Conservation (phyloP, 2,888 invertebrate genomes). For the Hyppa rectilinea region DNA sequence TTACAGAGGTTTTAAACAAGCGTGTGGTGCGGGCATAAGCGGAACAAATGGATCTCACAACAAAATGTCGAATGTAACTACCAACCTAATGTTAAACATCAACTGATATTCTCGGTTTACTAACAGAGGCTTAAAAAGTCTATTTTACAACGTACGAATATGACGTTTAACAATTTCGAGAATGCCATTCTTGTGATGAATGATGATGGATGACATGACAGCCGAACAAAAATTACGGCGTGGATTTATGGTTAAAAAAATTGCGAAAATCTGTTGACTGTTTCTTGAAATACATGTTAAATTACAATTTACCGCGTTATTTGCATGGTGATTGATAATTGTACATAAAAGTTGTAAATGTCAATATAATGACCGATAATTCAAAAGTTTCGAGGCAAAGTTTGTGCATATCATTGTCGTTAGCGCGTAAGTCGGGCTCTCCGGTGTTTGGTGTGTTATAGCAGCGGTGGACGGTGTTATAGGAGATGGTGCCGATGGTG, state of each 20-base stretch:
- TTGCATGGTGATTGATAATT: constrained; percentile 68
- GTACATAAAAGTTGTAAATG: constrained; percentile 75
- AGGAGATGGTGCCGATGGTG: constrained; percentile 84
- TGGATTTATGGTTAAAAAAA: constrained; percentile 86
- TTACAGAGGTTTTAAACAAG: neutral
- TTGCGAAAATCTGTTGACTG: constrained; percentile 79
- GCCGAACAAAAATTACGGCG: constrained; percentile 87
- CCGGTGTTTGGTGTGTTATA: constrained; percentile 84
- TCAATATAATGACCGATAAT: constrained; percentile 86
- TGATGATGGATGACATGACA: constrained; percentile 81
- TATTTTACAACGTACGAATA: constrained; percentile 30
- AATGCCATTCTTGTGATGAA: constrained; percentile 68
- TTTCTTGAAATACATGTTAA: constrained; percentile 68
- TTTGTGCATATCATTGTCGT: constrained; percentile 90
- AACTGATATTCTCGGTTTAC: constrained; percentile 49
- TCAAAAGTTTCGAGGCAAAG: constrained; percentile 87
- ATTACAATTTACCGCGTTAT: constrained; percentile 66
- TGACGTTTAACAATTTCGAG: constrained; percentile 54
- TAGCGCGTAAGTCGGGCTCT: constrained; percentile 83
- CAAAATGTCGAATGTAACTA: neutral
- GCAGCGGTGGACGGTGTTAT: constrained; percentile 77
- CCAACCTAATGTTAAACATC: neutral
- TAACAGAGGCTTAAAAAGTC: neutral
- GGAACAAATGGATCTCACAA: neutral
- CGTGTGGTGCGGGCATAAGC: neutral